These are phyloP conservation scores for Mermis nigrescens DNA, from an alignment of 2,888 invertebrate species.

Conservation along the genomic window DNA sequence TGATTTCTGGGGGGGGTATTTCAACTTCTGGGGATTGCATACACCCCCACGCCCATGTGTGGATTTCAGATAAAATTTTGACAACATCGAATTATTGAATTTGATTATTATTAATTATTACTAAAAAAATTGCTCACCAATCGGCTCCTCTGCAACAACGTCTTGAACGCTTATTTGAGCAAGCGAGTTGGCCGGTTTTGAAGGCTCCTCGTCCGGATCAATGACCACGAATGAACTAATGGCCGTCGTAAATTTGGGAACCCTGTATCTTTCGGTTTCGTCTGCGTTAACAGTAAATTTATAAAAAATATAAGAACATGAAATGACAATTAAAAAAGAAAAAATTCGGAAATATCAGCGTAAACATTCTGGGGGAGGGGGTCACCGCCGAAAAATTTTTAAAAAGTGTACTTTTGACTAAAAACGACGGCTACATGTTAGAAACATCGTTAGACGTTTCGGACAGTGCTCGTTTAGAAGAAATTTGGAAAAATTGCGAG, in stretches of 20 bases:
- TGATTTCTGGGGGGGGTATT: too few relatives aligned
- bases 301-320: not conserved
- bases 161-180: not conserved
- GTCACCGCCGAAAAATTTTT: not conserved
- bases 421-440: not conserved
- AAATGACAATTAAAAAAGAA: too few relatives aligned
- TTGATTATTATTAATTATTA: too few relatives aligned
- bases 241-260: slow-evolving; percentile 25
- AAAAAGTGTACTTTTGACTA: not conserved
- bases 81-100: too few relatives aligned
- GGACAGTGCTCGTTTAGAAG: not conserved
- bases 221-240: slow-evolving; percentile 27
- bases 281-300: slow-evolving; percentile 18
- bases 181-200: not conserved
- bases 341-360: too few relatives aligned
- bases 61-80: too few relatives aligned
- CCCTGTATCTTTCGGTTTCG: slow-evolving; percentile 27
- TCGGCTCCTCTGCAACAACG: not conserved
- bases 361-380: too few relatives aligned
- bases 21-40: too few relatives aligned
- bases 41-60: too few relatives aligned
- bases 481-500: too few relatives aligned
- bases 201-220: slow-evolving; percentile 27
- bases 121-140: too few relatives aligned
- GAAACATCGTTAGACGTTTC: too few relatives aligned